These are phyloP conservation scores for Sitophilus oryzae DNA, from an alignment of 1,140 invertebrate species.

Conservation along the genomic window DNA sequence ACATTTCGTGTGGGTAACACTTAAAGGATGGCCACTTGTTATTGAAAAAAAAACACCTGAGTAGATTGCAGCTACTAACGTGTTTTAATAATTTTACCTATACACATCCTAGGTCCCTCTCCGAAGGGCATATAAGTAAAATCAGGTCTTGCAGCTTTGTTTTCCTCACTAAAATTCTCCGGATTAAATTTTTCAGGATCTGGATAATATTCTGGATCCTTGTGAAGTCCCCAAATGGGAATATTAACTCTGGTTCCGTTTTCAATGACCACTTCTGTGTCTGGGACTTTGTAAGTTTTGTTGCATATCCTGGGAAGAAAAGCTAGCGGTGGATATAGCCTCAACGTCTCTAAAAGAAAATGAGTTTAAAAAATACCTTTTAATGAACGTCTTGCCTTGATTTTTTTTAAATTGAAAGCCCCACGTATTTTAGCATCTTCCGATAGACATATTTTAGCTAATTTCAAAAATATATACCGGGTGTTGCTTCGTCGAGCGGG, in stretches of 20 bases:
- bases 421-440: too few species aligned
- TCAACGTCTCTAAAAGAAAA: slow-evolving; percentile 45
- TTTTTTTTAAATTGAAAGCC: too few species aligned
- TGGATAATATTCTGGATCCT: slow-evolving; percentile 41
- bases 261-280: slow-evolving; percentile 40
- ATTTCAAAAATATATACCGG: too few species aligned
- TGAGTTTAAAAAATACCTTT: too few species aligned
- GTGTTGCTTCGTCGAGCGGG: too few species aligned
- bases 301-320: slow-evolving; percentile 40
- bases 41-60: slow-evolving; percentile 1
- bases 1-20: too few species aligned
- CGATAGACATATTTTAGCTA: too few species aligned
- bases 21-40: not conserved
- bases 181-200: slow-evolving; percentile 48
- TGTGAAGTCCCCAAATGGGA: slow-evolving; percentile 44
- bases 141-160: slow-evolving; percentile 16
- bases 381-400: too few species aligned
- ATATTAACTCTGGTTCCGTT: slow-evolving; percentile 39
- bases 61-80: not conserved
- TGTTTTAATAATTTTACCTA: slow-evolving; percentile 40
- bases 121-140: slow-evolving; percentile 51
- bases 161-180: slow-evolving; percentile 46
- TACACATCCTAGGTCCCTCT: slow-evolving; percentile 53
- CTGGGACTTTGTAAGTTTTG: slow-evolving; percentile 45
- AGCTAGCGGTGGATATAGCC: slow-evolving; percentile 45